These are phyloP conservation scores for Drosophila gunungcola DNA, from an alignment of 1,140 invertebrate species.

Conservation along the genomic window DNA sequence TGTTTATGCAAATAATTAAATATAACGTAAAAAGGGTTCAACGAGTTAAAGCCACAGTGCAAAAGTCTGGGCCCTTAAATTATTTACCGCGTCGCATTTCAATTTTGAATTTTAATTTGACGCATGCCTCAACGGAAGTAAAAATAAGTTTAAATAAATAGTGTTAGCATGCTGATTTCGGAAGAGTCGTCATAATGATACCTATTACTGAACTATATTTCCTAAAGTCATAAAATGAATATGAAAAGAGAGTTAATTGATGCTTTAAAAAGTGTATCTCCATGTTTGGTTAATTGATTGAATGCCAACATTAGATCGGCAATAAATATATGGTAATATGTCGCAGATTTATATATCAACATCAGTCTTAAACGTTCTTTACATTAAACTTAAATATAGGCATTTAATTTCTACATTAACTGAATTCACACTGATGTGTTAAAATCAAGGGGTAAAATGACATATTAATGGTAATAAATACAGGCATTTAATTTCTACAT, in stretches of 20 bases:
- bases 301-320: no score
- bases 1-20: slow-evolving; percentile 56
- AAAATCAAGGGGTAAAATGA: no score
- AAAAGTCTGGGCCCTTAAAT: slow-evolving; percentile 28
- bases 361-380: no score
- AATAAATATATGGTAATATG: no score
- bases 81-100: slow-evolving; percentile 39
- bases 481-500: not conserved
- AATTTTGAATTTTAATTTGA: slow-evolving; percentile 52
- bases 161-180: not conserved
- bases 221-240: no score
- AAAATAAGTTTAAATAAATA: slow-evolving; percentile 43
- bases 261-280: no score
- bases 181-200: not conserved
- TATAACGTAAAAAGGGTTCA: slow-evolving; percentile 43
- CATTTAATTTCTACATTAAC: no score
- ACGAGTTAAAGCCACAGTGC: slow-evolving; percentile 20
- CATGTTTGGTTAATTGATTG: no score
- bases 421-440: no score
- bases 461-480: not conserved
- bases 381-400: no score
- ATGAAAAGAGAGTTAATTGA: no score
- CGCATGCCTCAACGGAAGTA: slow-evolving; percentile 35
- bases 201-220: not conserved
- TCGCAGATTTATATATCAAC: no score